Evolutionary conservation across 2,888 invertebrate species (phyloP), one percentile per base, ranked within the genome.

Genomic region (Patella pellucida): DNA sequence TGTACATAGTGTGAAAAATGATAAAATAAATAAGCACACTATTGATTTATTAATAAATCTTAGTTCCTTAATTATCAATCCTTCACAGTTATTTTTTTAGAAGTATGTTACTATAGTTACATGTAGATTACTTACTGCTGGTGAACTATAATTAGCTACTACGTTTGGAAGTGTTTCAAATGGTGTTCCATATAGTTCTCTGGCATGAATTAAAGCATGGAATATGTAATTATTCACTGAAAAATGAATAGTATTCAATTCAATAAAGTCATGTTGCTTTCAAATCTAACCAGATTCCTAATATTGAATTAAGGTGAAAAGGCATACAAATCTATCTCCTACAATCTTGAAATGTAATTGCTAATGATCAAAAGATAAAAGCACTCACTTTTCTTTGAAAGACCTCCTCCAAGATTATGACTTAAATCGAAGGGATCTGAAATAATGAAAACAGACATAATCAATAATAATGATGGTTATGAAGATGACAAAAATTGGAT

Each of bases 341-440:
- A 62, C n/a, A 12, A 19, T 62, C 19, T 19, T 19, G n/a, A 19
- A 2, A 19, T 62, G n/a, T 12, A 62, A 19, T 62, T n/a, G n/a
- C 7, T 1, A 19, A n/a, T 19, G n/a, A 19, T 15, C 15, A 68
- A 68, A n/a, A 68, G 15, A 68, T 68, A 15, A 41, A 12, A 67
- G 23, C 19, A 90, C 92, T 91, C 89, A 93, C 93, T 93, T 88
- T 92, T 92, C 76, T 91, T 88, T 1, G 92, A 91, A 69, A 94
- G 88, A 3, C 92, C 93, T 73, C 91, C 90, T 23, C 93, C 93
- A 62, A 94, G 88, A 85, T 94, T 94, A 84, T 93, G 93, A 76
- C 84, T 90, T 54, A 92, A 87, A 84, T 93, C 92, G 90, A 94
- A 94, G 11, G 94, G 94, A 90, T 94, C 94, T 91, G 83, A 72